Evolutionary conservation across 2,113 vertebrate species (phyloP), one percentile per base, ranked within the genome.

Genomic region (Gracilinanus agilis): DNA sequence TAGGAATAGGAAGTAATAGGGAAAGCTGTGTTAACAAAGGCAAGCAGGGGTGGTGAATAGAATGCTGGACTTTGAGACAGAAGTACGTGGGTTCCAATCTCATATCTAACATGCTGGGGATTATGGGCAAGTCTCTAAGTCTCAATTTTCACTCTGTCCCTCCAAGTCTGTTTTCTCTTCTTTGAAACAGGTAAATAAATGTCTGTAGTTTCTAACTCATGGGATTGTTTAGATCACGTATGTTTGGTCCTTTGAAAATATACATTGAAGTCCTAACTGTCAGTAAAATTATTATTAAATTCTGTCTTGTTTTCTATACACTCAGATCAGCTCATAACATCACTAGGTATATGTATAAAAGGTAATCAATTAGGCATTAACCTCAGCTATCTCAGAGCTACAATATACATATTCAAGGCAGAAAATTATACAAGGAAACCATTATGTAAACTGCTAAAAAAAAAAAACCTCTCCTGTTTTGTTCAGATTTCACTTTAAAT

Each of bases 401-500:
- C 67, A 40, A 40, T 23, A 83, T 83, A 83, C 19, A 83, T 5
- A 83, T 83, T 83, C n/a, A 9, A 40, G 67, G 19, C n/a, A 40
- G 5, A n/a, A 83, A 83, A 40, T 91, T 49, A 92, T 19, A 24
- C 2, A 56, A 90, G 55, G 89, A 96, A 96, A 55, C 44, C 40
- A 29, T 56, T 13, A 9, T 27, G 75, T 90, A 34, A n/a, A 91
- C 44, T 24, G 12, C 58, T 83, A 4, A 90, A 88, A 94, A 96
- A 40, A 67, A 67, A n/a, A n/a, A 40, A 75, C 19, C 13, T 90
- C 91, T 29, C 89, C 91, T 75, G 55, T 54, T 96, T 91, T 44
- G 53, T 58, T 94, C 54, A 92, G 90, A 93, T 95, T 94, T 89
- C 40, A 92, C 91, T 95, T 92, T 88, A 92, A 58, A 54, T 92